Base-by-base conservation (phyloP, 2,888 invertebrate species). In the Sylvicola fuscatus region DNA sequence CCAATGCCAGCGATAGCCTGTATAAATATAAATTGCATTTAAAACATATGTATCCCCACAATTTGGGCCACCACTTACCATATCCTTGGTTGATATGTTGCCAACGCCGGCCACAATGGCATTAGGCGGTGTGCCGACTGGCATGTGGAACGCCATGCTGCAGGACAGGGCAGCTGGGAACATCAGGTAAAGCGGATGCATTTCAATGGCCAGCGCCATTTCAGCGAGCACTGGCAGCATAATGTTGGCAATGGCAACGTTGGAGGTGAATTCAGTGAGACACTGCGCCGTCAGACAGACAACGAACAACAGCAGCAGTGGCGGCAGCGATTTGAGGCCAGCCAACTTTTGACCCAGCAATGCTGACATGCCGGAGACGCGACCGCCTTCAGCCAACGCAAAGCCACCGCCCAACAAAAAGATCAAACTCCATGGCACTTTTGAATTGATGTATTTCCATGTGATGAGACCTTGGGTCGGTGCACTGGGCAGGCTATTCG, bases 111-210 rank as follows among this genome's bases (percentile, higher is more conserved):
- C 82, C 0, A 83, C 89, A 39, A 95, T 83, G 3, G 93, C 92
- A 58, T 93, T 93, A 12, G 92, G 90, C 2, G 92, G 90, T 0
- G 92, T 92, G 33, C 89, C 90, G 11, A 92, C 90, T 0, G 90
- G 92, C 56, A 93, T 66, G 66, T 87, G 87, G 67, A 90, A 84
- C 7, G 83, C 87, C 64, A 87, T 87, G 36, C 89, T 89, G 53
- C 87, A 86, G 14, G 84, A 79, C 15, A 92, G 61, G 1, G 89
- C 72, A 0, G 86, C 84, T 1, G 92, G 89, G 46, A 90, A 64
- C 75, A 90, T 87, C 53, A 92, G 63, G 58, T 81, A 84, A 38
- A 93, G 61, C 0, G 92, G 92, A 60, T 92, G 84, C 37, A 84
- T 65, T 45, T 66, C 55, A 37, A 82, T 66, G 0, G 68, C 69